Percentiles rank a stretch among this genome's conserved stretches.
These are phyloP conservation scores for Drosophila melanica DNA, from an alignment of 1,140 invertebrate genomes.

Conservation along the genomic window DNA sequence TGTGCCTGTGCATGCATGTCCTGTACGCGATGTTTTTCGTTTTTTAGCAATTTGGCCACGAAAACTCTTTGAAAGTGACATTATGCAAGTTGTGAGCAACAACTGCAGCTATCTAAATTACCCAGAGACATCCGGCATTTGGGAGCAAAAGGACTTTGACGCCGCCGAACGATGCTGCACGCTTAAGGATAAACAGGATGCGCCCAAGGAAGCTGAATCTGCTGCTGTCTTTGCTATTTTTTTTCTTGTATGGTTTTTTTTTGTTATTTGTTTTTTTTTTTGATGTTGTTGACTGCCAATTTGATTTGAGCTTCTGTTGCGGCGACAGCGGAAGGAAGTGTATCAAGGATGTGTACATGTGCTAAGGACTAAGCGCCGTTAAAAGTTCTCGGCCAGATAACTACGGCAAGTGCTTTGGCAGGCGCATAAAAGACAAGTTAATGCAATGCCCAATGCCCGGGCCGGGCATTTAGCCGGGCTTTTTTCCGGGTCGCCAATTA, in stretches of 20 bases:
- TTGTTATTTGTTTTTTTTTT: too few species aligned
- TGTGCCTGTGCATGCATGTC: conserved; percentile 8
- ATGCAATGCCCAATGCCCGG: conserved; percentile 23
- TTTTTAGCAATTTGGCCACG: conserved; percentile 38
- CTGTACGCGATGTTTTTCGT: conserved; percentile 34
- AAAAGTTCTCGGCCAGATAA: conserved; percentile 21
- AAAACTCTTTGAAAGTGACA: conserved; percentile 69
- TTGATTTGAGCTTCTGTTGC: conserved; percentile 48
- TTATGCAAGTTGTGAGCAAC: conserved; percentile 71
- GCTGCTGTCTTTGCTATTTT: conserved; percentile 34
- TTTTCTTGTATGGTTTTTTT: too few species aligned
- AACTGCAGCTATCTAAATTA: conserved; percentile 80
- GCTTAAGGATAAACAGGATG: conserved; percentile 66
- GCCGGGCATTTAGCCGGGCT: neutral
- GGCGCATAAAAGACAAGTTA: conserved; percentile 74
- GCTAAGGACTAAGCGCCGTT: conserved; percentile 25
- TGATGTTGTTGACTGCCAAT: conserved; percentile 40
- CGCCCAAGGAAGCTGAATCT: conserved; percentile 51
- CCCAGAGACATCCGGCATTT: conserved; percentile 78
- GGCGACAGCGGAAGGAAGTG: conserved; percentile 66
- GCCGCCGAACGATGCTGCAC: conserved; percentile 27
- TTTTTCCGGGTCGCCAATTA: conserved; percentile 60
- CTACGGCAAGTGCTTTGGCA: conserved; percentile 41
- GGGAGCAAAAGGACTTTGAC: conserved; percentile 39
- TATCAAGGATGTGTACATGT: conserved; percentile 41